Base-by-base conservation (phyloP, 1,140 invertebrate genomes). In the Aricia agestis region DNA sequence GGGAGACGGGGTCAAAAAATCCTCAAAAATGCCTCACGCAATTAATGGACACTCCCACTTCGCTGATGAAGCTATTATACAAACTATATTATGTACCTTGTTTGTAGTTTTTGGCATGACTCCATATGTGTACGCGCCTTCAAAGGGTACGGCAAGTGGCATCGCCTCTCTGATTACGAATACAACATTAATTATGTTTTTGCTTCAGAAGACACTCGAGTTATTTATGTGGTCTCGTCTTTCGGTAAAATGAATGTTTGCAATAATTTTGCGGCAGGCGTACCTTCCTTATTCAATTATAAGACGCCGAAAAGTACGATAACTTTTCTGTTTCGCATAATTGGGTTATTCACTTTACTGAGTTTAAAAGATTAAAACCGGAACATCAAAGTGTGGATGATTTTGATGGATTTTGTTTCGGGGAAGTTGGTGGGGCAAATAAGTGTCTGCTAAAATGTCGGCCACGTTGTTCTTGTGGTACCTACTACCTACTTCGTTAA, bases 161-260 rank as follows among this genome's bases (percentile, higher is more conserved):
- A 61, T 78, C 80, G 82, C 79, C 74, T 83, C 76, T 83, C 80
- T 85, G 79, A 87, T 86, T 87, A 84, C 83, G 82, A 84, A 86
- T 80, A 82, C 71, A 77, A 82, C 82, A 89, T 87, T 85, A 86
- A 89, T 89, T 85, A 87, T 82, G 81, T 87, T 89, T 85, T 85
- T 87, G 82, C 81, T 81, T 80, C 77, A 73, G 77, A 84, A 86
- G 84, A 83, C 83, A 74, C 74, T 76, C 68, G 74, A 81, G 83
- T 82, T 81, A 85, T 85, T 89, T 82, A 82, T 79, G 79, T 80
- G 78, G 74, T 70, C 68, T 75, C 76, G 73, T 80, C 83, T 86
- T 88, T 84, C 76, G 79, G 73, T 7, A 41, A 82, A 85, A 84
- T 78, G 81, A 86, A 87, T 86, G 82, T 81, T 81, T 74, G 80